phyloP scores from a whole-genome alignment of 2,888 invertebrate genomes.

The Caenorhabditis sp. region DNA sequence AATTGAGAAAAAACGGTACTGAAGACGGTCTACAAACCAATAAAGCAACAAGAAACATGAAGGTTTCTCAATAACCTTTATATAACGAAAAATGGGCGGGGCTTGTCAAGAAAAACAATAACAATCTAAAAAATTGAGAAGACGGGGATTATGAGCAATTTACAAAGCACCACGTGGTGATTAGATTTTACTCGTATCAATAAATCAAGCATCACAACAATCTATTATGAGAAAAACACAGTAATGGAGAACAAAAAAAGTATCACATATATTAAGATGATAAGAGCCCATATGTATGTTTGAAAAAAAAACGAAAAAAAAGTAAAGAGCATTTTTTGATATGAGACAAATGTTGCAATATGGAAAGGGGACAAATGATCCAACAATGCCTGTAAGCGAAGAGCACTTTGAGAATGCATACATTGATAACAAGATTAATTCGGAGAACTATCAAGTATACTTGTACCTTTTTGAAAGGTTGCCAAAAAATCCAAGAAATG shows the following conservation, averaged over 20 bases:
- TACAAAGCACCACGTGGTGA: too few relatives aligned
- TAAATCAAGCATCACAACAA: background rate
- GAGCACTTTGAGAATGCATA: background rate
- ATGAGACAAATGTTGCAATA: background rate
- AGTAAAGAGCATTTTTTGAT: background rate
- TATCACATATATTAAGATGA: too few relatives aligned
- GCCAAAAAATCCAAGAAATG: too few relatives aligned
- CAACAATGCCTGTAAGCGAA: background rate
- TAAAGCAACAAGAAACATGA: background rate
- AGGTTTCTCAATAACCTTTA: too few relatives aligned
- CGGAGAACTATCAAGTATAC: too few relatives aligned
- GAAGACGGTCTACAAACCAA: background rate
- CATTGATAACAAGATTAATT: background rate
- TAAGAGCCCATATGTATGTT: background rate
- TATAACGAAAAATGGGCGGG: constrained; percentile 5
- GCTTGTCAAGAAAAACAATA: background rate
- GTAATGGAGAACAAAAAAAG: too few relatives aligned
- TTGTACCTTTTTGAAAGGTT: too few relatives aligned
- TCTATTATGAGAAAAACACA: background rate
- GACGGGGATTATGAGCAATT: too few relatives aligned
- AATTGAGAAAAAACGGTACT: too few relatives aligned
- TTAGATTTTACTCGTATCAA: too few relatives aligned
- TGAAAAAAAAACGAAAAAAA: background rate
- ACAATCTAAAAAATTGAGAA: constrained; percentile 1
- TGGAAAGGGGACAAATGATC: background rate